These are phyloP conservation scores for Theocolax elegans DNA, from an alignment of 1,140 invertebrate genomes.

Conservation along the genomic window DNA sequence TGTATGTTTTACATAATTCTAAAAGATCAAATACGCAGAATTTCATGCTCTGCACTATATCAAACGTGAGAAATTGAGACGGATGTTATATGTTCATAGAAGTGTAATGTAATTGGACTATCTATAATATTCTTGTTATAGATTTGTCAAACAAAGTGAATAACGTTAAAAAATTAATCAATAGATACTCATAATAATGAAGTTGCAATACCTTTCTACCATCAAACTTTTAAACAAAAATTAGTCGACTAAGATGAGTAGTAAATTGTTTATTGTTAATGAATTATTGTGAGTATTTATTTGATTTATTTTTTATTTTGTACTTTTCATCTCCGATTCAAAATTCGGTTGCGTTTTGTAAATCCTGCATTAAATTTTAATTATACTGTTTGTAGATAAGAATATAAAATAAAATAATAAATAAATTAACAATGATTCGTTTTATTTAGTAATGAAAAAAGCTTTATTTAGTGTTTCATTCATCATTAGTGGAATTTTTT, in stretches of 20 bases:
- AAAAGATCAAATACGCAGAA: slow-evolving; percentile 22
- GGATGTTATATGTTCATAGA: slow-evolving; percentile 32
- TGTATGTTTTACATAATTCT: neutral
- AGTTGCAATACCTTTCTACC: no score
- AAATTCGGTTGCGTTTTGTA: slow-evolving; percentile 28
- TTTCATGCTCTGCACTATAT: slow-evolving; percentile 30
- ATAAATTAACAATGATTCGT: slow-evolving; percentile 30
- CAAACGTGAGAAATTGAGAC: slow-evolving; percentile 24
- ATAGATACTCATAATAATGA: no score
- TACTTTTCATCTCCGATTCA: slow-evolving; percentile 20
- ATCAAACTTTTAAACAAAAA: slow-evolving; percentile 30
- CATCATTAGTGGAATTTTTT: slow-evolving; percentile 13
- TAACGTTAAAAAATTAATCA: slow-evolving; percentile 38
- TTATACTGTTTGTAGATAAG: slow-evolving; percentile 43
- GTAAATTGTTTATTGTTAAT: slow-evolving; percentile 16
- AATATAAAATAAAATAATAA: slow-evolving; percentile 35
- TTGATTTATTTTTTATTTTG: slow-evolving; percentile 35
- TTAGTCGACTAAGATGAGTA: slow-evolving; percentile 13
- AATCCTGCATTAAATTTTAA: slow-evolving; percentile 36
- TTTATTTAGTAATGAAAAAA: slow-evolving; percentile 30
- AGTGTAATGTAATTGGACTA: slow-evolving; percentile 37
- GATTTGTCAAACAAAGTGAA: slow-evolving; percentile 32
- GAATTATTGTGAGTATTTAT: slow-evolving; percentile 21
- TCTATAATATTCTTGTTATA: slow-evolving; percentile 35
- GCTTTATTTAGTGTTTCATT: slow-evolving; percentile 37